These are phyloP conservation scores for Ceratotherium simum DNA, from an alignment of 2,113 vertebrate species.

Conservation along the genomic window DNA sequence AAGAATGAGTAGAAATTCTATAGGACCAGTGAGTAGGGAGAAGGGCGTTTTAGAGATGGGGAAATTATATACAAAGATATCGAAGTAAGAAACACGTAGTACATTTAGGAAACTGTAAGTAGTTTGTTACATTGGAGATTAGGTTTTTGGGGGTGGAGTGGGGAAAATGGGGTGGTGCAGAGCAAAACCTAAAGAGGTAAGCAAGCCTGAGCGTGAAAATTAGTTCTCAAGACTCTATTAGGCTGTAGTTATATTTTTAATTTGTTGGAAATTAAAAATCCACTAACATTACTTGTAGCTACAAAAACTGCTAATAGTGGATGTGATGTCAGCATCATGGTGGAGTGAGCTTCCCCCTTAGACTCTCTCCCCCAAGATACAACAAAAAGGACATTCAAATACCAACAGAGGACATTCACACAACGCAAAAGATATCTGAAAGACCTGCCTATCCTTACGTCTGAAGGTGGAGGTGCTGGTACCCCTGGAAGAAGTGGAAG, in stretches of 20 bases:
- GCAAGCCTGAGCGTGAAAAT: background rate
- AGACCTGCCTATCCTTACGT: too few relatives aligned
- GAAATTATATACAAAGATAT: background rate
- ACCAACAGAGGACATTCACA: too few relatives aligned
- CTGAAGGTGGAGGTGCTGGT: too few relatives aligned
- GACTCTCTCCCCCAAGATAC: too few relatives aligned
- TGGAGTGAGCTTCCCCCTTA: too few relatives aligned
- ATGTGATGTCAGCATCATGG: too few relatives aligned
- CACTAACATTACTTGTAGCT: background rate
- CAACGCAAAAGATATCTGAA: too few relatives aligned
- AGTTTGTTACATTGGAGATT: background rate
- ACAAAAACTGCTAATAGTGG: background rate
- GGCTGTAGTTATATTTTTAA: background rate
- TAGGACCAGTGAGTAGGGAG: background rate
- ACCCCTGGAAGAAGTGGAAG: too few relatives aligned
- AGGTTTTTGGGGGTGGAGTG: background rate
- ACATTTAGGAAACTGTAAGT: background rate
- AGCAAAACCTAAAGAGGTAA: background rate
- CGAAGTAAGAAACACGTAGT: background rate
- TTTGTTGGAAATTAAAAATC: slow-evolving; percentile 49
- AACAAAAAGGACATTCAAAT: too few relatives aligned
- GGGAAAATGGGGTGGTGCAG: background rate
- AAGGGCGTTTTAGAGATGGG: background rate
- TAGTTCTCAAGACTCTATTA: background rate
- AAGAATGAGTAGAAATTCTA: background rate